Evolutionary conservation across 2,113 vertebrate genomes (phyloP).

Genomic region (Gavia stellata): DNA sequence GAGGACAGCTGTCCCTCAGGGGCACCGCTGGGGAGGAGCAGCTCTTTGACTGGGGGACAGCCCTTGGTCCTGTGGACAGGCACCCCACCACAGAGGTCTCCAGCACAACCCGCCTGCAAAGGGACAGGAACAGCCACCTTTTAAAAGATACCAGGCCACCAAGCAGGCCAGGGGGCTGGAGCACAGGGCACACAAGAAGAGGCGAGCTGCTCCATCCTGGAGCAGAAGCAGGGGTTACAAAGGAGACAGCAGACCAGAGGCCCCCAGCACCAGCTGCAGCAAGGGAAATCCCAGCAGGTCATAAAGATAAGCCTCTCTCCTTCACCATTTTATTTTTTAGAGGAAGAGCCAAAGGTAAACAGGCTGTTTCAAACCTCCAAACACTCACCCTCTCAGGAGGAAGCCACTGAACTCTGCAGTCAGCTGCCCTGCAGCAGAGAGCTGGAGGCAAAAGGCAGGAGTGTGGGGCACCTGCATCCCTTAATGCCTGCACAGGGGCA

Average conservation of each 20-base stretch:
- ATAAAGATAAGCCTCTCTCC: neutral
- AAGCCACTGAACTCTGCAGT: accelerated
- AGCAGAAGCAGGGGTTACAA: neutral
- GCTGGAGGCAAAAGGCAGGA: accelerated
- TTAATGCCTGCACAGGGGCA: neutral
- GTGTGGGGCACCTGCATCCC: neutral
- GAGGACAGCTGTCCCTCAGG: neutral
- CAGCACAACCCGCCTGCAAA: neutral
- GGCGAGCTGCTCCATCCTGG: neutral
- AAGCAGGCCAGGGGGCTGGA: too few relatives aligned
- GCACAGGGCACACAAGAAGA: neutral
- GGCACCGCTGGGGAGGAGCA: neutral
- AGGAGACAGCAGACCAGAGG: neutral
- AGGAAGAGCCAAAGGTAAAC: neutral
- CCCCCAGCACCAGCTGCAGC: neutral
- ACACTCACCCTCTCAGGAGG: neutral
- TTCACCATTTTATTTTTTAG: neutral
- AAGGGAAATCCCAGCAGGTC: neutral
- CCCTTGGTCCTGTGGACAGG: neutral
- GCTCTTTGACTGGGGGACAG: neutral
- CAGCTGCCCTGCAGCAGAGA: neutral
- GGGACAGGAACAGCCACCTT: neutral
- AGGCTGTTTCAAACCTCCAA: neutral
- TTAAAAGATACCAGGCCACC: neutral
- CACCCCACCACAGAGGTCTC: neutral